Percentiles rank a stretch among this genome's conserved stretches.
Evolutionary conservation across 2,113 vertebrate genomes (phyloP).

Genomic region (Lethenteron reissneri): DNA sequence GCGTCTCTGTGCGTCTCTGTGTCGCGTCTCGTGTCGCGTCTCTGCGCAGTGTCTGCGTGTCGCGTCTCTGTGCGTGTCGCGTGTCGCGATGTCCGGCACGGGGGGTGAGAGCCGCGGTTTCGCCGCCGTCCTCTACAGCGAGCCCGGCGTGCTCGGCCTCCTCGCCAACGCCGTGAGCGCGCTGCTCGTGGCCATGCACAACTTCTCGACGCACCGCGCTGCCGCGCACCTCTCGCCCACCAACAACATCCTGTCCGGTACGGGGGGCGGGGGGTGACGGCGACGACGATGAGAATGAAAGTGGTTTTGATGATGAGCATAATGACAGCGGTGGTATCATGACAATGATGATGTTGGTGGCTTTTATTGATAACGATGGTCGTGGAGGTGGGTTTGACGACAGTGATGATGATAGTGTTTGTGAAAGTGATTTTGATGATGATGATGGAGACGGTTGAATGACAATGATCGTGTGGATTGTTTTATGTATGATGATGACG

Average conservation of each 20-base stretch:
- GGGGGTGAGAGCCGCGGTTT: conserved; percentile 20
- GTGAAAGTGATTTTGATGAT: too few species aligned
- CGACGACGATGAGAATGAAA: neutral
- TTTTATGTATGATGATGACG: too few species aligned
- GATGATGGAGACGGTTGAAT: too few species aligned
- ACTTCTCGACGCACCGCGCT: conserved; percentile 27
- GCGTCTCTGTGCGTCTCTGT: too few species aligned
- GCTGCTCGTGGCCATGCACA: conserved; percentile 51
- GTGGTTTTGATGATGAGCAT: neutral
- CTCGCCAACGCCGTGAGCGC: conserved; percentile 54
- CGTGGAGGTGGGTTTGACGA: neutral
- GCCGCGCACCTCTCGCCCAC: conserved; percentile 20
- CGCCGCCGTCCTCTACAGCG: conserved; percentile 59
- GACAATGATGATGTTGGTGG: too few species aligned
- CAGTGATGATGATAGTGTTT: too few species aligned
- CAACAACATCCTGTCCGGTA: conserved; percentile 52
- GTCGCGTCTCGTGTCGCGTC: too few species aligned
- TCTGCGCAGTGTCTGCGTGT: too few species aligned
- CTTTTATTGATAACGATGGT: neutral
- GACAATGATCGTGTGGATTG: too few species aligned
- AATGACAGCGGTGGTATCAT: too few species aligned
- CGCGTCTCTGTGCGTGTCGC: too few species aligned
- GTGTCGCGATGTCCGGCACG: too few species aligned
- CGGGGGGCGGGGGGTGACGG: neutral
- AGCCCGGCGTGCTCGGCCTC: conserved; percentile 50